phyloP scores from a whole-genome alignment of 1,140 invertebrate genomes.

The Scaptomyza montana region DNA sequence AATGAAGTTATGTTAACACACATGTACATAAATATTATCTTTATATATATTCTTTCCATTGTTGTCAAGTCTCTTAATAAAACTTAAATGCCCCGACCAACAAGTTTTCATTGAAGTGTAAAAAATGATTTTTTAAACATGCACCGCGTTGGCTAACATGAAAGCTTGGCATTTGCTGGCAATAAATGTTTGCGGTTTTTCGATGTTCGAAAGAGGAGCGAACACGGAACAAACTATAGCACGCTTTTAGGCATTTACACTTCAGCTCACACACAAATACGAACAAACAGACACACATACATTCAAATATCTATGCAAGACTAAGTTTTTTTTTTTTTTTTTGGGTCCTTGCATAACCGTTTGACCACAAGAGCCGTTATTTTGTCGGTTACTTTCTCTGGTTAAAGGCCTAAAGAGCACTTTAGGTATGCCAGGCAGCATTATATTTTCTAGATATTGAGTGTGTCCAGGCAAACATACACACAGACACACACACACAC shows the following conservation, averaged over 20 bases:
- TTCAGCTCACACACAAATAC: slow-evolving; percentile 47
- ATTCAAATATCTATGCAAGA: background rate
- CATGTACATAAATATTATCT: background rate
- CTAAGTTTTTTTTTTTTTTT: slow-evolving; percentile 1
- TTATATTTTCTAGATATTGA: slow-evolving; percentile 5
- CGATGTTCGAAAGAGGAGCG: slow-evolving; percentile 53
- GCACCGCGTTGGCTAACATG: slow-evolving; percentile 58
- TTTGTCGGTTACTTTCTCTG: slow-evolving; percentile 75
- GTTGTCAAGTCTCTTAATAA: background rate
- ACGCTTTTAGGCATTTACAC: slow-evolving; percentile 78
- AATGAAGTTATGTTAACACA: too few relatives aligned
- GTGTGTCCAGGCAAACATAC: slow-evolving; percentile 28
- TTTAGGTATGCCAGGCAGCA: slow-evolving; percentile 7
- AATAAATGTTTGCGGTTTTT: slow-evolving; percentile 77
- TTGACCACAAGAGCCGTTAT: slow-evolving; percentile 77
- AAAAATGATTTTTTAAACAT: slow-evolving; percentile 68
- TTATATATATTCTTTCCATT: background rate
- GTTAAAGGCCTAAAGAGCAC: slow-evolving; percentile 21
- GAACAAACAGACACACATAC: background rate
- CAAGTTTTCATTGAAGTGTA: slow-evolving; percentile 50
- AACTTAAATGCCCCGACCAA: slow-evolving; percentile 7
- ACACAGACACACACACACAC: slow-evolving; percentile 10
- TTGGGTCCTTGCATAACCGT: slow-evolving; percentile 49
- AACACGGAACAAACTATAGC: slow-evolving; percentile 35
- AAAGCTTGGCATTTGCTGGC: slow-evolving; percentile 73